A percentile compares a stretch with the other conserved stretches of the same genome.
Conservation (phyloP, 2,797 vertebrate species). For the Rhynchotus rufescens region DNA sequence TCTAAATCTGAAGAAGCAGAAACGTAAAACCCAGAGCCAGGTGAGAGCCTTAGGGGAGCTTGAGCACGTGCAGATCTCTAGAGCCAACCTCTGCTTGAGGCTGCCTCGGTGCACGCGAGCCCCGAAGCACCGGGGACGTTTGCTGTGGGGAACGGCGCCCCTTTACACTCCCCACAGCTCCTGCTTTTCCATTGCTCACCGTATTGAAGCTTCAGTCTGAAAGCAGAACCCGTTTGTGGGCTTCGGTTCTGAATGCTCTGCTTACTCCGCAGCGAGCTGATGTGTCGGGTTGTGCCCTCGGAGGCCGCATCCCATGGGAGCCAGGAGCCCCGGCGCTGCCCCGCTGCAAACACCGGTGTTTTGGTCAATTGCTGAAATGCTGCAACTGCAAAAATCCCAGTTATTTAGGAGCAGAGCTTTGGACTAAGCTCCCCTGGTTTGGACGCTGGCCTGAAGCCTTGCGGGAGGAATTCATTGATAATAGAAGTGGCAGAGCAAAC, state of each 20-base stretch:
- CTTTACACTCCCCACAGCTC: too few relatives aligned
- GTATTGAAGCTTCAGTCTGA: too few relatives aligned
- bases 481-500: not conserved
- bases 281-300: too few relatives aligned
- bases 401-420: fast-evolving
- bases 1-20: not conserved
- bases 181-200: too few relatives aligned
- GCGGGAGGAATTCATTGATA: fast-evolving
- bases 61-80: not conserved
- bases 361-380: not conserved
- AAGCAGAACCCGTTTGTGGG: fast-evolving
- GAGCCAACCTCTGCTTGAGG: not conserved
- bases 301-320: too few relatives aligned
- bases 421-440: not conserved
- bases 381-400: not conserved
- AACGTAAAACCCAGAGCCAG: not conserved
- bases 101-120: too few relatives aligned
- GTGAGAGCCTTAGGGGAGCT: not conserved
- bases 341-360: not conserved
- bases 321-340: too few relatives aligned
- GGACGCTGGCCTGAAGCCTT: not conserved
- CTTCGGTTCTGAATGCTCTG: too few relatives aligned
- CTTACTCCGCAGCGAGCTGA: fast-evolving
- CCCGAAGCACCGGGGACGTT: too few relatives aligned
- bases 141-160: too few relatives aligned